Base-by-base conservation (phyloP, 2,113 vertebrate genomes). In the Lagopus leucura region DNA sequence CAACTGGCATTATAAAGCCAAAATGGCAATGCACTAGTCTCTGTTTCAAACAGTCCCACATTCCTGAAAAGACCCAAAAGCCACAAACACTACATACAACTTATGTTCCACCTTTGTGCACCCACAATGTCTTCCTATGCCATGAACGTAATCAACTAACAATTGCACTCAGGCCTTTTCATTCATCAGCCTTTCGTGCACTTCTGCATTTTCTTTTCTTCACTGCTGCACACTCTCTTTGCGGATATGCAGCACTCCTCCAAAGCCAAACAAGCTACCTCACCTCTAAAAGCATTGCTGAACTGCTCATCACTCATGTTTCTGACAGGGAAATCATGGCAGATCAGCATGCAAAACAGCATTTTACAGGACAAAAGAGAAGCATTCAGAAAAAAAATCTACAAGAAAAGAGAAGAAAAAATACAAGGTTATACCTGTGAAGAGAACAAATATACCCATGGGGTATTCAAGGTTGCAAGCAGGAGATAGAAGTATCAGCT, bases 371-470 rank as follows among this genome's bases (percentile, higher is more conserved):
- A 78, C 64, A 32, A 93, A 93, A 94, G 69, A 86, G 69, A 91
- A 86, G 76, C 25, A 80, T 94, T 95, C 80, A 91, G 88, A 54
- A 86, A 95, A 88, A 93, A 82, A 72, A 86, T 85, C 61, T 55
- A 83, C 19, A 74, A 77, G 69, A 83, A 91, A 80, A 93, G 17
- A 57, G 22, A 86, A 91, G 86, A 86, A 91, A 91, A 74, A 96
- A 95, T 90, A 90, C 82, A 86, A 92, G 82, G 90, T 88, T 95
- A 86, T 61, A 90, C 70, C 93, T 74, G 71, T 64, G 88, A 94
- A 77, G 69, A 88, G 92, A 90, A 93, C 50, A 70, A 88, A 74
- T 74, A 81, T 1, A 2, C 90, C 94, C 73, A 64, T 16, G 36
- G 80, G 90, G 80, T 80, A 94, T 4, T 54, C 27, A 27, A 67